Evolutionary conservation across 2,113 vertebrate species (phyloP).

Genomic region (Connochaetes taurinus): DNA sequence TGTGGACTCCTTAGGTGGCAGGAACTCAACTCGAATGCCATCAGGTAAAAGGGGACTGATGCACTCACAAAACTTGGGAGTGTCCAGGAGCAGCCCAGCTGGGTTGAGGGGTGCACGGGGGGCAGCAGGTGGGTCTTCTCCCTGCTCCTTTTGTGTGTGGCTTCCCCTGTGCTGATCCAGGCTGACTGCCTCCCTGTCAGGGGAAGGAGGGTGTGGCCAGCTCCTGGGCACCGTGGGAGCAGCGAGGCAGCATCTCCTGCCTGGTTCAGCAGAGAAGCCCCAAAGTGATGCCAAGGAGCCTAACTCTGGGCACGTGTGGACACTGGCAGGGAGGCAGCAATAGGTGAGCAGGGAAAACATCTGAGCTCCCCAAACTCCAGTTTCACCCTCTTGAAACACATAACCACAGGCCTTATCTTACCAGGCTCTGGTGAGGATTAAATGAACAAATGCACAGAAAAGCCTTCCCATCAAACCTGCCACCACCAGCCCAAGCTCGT

Average conservation of each 20-base stretch:
- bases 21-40: background rate
- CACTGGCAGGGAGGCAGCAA: background rate
- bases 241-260: background rate
- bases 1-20: constrained; percentile 45
- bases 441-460: background rate
- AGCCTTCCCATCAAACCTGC: background rate
- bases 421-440: background rate
- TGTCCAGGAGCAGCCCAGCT: background rate
- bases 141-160: background rate
- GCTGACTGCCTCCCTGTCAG: background rate
- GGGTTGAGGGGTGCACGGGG: fast-evolving
- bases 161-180: background rate
- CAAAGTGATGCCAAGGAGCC: background rate
- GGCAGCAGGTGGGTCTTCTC: background rate
- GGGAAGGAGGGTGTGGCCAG: background rate
- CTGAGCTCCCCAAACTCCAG: background rate
- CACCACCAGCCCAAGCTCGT: background rate
- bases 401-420: background rate
- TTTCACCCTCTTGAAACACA: background rate
- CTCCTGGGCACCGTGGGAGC: background rate
- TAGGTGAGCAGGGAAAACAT: background rate
- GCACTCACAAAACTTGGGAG: background rate
- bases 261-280: background rate
- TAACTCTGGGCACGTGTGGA: background rate
- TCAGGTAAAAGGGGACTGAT: background rate